Evolutionary conservation across 2,797 vertebrate genomes (phyloP).

Genomic region (Gymnothorax javanicus): DNA sequence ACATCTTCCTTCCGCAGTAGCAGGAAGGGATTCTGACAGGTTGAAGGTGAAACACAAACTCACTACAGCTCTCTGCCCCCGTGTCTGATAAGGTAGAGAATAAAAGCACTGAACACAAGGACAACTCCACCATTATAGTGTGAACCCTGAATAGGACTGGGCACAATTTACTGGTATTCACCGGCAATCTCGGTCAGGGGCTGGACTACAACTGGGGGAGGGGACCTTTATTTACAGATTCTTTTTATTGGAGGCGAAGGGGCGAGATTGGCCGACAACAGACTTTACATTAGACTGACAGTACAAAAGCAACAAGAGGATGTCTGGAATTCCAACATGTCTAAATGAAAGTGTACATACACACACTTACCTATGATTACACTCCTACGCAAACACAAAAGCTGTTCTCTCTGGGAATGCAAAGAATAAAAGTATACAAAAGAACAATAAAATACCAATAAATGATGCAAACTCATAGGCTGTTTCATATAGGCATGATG

Average conservation of each 20-base stretch:
- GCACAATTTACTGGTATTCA: not conserved
- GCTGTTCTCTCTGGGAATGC: slow-evolving; percentile 22
- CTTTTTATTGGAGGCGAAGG: not conserved
- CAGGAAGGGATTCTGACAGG: not conserved
- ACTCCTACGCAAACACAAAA: slow-evolving; percentile 37
- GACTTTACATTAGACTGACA: not conserved
- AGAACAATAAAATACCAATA: not conserved
- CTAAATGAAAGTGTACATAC: not conserved
- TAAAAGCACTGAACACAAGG: not conserved
- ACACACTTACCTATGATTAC: slow-evolving; percentile 12
- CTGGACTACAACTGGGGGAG: not conserved
- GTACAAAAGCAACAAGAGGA: not conserved
- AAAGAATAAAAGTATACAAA: not conserved
- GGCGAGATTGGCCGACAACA: not conserved
- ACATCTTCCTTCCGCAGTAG: not conserved
- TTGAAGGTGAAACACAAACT: not conserved
- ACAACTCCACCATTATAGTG: not conserved
- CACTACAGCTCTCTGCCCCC: not conserved
- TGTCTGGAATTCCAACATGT: too few relatives aligned
- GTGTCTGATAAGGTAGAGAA: not conserved
- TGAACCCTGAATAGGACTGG: not conserved
- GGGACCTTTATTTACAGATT: not conserved
- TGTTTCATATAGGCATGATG: not conserved
- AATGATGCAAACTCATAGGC: not conserved
- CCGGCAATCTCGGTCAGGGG: not conserved